These are phyloP conservation scores for Melanogrammus aeglefinus DNA, from an alignment of 2,797 vertebrate species.

Conservation along the genomic window DNA sequence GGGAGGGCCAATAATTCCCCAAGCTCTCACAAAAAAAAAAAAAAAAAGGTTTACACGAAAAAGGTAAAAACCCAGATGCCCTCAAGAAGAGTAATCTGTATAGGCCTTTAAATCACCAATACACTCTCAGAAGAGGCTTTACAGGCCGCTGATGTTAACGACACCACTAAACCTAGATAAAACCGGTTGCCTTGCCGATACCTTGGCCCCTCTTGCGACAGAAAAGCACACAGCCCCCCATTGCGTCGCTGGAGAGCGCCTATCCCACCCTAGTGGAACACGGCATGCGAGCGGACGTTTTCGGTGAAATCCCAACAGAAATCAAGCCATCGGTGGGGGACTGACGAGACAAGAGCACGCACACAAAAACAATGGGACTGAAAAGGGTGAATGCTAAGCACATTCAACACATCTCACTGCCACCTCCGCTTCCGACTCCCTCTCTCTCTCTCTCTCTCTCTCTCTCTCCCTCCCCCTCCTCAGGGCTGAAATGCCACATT, in stretches of 20 bases:
- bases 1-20: background rate
- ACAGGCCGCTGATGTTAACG: background rate
- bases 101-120: background rate
- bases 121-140: background rate
- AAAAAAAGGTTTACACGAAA: background rate
- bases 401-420: background rate
- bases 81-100: background rate
- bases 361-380: background rate
- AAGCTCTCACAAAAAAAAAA: background rate
- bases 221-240: too few relatives aligned
- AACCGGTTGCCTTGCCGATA: background rate
- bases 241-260: too few relatives aligned
- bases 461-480: background rate
- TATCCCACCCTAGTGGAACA: too few relatives aligned
- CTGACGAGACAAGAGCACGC: background rate
- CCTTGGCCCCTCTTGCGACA: too few relatives aligned
- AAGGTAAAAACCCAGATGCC: background rate
- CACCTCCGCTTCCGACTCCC: background rate
- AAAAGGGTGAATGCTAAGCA: background rate
- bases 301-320: background rate
- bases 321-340: background rate
- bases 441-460: background rate
- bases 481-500: conserved; percentile 75
- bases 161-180: background rate
- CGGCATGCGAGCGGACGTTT: background rate